phyloP scores from a whole-genome alignment of 2,797 vertebrate genomes.

The Myripristis jacobus region DNA sequence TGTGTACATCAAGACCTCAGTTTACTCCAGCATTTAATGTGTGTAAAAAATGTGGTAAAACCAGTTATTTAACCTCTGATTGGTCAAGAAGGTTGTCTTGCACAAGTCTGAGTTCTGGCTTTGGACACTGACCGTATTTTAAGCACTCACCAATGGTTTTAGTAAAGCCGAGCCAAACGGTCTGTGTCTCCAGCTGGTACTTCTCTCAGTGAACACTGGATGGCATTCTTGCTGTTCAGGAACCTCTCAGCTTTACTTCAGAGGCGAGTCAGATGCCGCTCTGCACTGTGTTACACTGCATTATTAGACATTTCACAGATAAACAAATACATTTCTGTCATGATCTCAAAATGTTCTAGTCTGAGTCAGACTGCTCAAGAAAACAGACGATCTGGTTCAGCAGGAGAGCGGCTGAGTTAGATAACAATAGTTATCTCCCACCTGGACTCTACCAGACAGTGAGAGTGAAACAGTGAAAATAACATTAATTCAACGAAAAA shows the following conservation, averaged over 20 bases:
- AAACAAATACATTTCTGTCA: constrained; percentile 28
- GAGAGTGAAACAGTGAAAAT: neutral
- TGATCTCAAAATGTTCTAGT: constrained; percentile 34
- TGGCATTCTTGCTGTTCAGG: constrained; percentile 80
- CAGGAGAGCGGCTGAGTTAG: neutral
- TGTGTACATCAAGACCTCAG: no score
- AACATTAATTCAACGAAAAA: neutral
- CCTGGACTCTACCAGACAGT: neutral
- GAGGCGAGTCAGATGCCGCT: neutral
- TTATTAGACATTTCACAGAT: constrained; percentile 7
- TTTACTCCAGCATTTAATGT: no score
- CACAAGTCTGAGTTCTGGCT: no score
- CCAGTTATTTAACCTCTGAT: no score
- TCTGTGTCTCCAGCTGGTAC: constrained; percentile 48
- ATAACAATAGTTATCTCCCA: constrained; percentile 7
- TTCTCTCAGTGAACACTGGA: constrained; percentile 78
- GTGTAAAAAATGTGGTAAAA: no score
- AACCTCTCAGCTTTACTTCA: constrained; percentile 43
- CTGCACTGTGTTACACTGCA: constrained; percentile 5
- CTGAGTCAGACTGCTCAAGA: constrained; percentile 16
- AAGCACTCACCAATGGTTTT: no score
- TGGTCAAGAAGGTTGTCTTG: no score
- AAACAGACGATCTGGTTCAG: constrained; percentile 11
- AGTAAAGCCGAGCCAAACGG: neutral
- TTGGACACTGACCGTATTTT: no score